phyloP scores from a whole-genome alignment of 2,113 vertebrate genomes.

The Alligator mississippiensis region DNA sequence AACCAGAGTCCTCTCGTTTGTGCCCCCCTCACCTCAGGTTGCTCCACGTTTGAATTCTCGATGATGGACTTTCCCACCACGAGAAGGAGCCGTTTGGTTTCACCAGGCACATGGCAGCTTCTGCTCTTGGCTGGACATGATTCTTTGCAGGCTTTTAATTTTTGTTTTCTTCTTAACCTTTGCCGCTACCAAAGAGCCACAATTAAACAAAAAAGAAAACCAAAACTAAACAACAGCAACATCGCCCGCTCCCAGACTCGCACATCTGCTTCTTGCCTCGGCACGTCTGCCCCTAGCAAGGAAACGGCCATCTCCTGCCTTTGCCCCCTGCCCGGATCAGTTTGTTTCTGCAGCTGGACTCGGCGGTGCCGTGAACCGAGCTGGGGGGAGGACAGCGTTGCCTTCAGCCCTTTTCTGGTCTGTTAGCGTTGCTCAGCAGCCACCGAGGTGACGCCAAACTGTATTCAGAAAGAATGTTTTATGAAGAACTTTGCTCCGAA shows the following conservation, averaged over 20 bases:
- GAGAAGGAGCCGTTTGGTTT: too few species aligned
- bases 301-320: conserved; percentile 33
- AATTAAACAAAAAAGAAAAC: too few species aligned
- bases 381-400: too few species aligned
- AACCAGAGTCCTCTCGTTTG: background rate
- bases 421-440: background rate
- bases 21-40: conserved; percentile 79
- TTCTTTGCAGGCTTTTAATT: too few species aligned
- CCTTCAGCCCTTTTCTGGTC: background rate
- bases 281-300: background rate
- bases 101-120: too few species aligned
- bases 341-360: background rate
- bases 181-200: too few species aligned
- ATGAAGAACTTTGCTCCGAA: conserved; percentile 48
- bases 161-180: too few species aligned
- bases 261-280: conserved; percentile 51
- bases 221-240: too few species aligned
- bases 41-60: conserved; percentile 96
- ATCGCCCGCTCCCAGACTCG: background rate
- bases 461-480: conserved; percentile 45
- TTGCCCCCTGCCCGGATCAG: background rate
- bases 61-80: too few species aligned
- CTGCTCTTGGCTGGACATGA: too few species aligned
- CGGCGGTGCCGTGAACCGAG: too few species aligned
- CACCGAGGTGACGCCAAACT: conserved; percentile 42